These are phyloP conservation scores for Epinephelus lanceolatus DNA, from an alignment of 2,113 vertebrate genomes.

Conservation along the genomic window DNA sequence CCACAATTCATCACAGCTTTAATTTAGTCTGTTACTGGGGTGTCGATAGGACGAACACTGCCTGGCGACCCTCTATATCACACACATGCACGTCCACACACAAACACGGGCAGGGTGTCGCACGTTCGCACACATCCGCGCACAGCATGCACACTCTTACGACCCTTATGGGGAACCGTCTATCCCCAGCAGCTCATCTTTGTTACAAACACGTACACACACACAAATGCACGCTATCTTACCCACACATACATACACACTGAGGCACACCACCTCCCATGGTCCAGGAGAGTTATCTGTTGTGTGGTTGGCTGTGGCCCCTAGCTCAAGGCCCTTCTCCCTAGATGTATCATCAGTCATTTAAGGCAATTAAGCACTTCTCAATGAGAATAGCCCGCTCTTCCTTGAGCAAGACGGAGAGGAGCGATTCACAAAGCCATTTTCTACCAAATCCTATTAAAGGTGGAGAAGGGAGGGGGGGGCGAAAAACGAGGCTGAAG, in stretches of 20 bases:
- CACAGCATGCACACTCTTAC: conserved; percentile 30
- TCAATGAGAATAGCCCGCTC: conserved; percentile 82
- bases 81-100: conserved; percentile 18
- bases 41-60: conserved; percentile 80
- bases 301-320: conserved; percentile 73
- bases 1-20: conserved; percentile 84
- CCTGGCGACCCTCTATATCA: conserved; percentile 62
- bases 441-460: conserved; percentile 89
- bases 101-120: conserved; percentile 11
- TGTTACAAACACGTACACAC: conserved; percentile 27
- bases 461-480: conserved; percentile 71
- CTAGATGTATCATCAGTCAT: conserved; percentile 86
- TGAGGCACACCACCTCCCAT: conserved; percentile 41
- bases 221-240: not conserved
- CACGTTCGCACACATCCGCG: conserved; percentile 37
- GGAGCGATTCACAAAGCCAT: conserved; percentile 86
- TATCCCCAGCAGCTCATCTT: conserved; percentile 59
- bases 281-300: conserved; percentile 65
- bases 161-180: conserved; percentile 44
- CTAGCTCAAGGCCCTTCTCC: conserved; percentile 82
- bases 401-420: conserved; percentile 85
- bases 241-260: conserved; percentile 25
- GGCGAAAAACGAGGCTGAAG: conserved; percentile 77
- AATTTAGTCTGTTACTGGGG: conserved; percentile 84
- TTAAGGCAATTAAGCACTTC: conserved; percentile 88